Evolutionary conservation across 2,797 vertebrate genomes (phyloP).

Genomic region (Sebastolobus altivelis): DNA sequence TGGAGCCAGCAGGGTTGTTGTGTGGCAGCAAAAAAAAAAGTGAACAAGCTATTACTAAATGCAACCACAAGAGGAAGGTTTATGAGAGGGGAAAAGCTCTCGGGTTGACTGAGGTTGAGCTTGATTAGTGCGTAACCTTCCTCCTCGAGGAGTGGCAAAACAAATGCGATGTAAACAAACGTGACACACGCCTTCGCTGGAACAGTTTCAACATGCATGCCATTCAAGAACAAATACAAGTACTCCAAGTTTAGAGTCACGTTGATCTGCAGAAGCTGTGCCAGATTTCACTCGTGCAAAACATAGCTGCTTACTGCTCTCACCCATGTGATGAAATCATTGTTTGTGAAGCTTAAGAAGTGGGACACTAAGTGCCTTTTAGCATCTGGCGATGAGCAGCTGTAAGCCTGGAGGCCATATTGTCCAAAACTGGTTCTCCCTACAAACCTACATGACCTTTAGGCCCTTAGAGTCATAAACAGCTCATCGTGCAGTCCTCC

Average conservation of each 20-base stretch:
- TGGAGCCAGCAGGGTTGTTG: neutral
- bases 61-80: conserved; percentile 18
- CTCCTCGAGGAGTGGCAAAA: neutral
- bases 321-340: conserved; percentile 31
- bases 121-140: neutral
- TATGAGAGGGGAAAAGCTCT: conserved; percentile 1
- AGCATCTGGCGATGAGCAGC: conserved; percentile 25
- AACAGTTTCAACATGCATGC: neutral
- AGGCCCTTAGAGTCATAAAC: conserved; percentile 11
- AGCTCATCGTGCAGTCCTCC: neutral
- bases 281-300: conserved; percentile 26
- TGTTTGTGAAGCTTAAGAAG: conserved; percentile 30
- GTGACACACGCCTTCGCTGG: neutral
- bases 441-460: conserved; percentile 13
- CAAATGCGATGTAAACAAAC: neutral
- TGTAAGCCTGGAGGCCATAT: conserved; percentile 31
- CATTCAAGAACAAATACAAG: conserved; percentile 25
- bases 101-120: neutral
- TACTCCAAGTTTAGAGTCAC: neutral
- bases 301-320: conserved; percentile 20
- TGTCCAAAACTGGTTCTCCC: conserved; percentile 16
- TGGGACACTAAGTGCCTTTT: conserved; percentile 1
- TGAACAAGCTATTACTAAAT: neutral
- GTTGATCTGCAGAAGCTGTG: conserved; percentile 6
- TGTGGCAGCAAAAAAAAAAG: neutral